phyloP scores from a whole-genome alignment of 2,888 invertebrate species.

The Brenthis daphne region DNA sequence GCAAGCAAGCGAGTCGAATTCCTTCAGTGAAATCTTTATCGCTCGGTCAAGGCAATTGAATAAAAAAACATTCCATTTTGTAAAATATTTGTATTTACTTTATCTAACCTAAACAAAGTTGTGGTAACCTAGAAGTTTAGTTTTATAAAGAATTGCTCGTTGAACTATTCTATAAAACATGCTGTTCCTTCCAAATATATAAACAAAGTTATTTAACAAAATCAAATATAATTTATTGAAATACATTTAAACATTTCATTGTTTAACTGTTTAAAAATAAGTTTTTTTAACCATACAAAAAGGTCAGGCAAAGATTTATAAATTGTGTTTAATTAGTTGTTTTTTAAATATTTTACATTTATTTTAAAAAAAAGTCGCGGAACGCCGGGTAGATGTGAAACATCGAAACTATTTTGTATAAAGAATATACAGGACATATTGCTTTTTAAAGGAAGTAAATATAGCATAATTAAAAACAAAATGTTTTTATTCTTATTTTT shows the following conservation, averaged over 20 bases:
- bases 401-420: no score
- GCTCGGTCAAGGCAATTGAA: not conserved
- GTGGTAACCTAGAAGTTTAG: slow-evolving; percentile 28
- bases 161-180: slow-evolving; percentile 16
- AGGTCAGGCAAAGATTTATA: no score
- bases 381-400: no score
- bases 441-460: no score
- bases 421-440: no score
- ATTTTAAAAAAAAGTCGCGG: no score
- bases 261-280: not conserved
- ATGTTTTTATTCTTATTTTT: no score
- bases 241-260: not conserved
- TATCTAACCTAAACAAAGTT: slow-evolving; percentile 19
- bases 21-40: not conserved
- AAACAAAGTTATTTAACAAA: slow-evolving; percentile 15
- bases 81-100: slow-evolving; percentile 29
- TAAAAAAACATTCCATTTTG: slow-evolving; percentile 28
- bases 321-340: no score
- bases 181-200: slow-evolving; percentile 18
- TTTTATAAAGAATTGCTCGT: slow-evolving; percentile 15
- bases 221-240: not conserved
- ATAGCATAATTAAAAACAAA: no score
- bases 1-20: no score
- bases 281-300: no score
- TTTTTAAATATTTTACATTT: no score